A percentile compares a stretch with the other conserved stretches of the same genome.
Conservation (phyloP, 2,888 invertebrate species). For the Oligia strigilis region DNA sequence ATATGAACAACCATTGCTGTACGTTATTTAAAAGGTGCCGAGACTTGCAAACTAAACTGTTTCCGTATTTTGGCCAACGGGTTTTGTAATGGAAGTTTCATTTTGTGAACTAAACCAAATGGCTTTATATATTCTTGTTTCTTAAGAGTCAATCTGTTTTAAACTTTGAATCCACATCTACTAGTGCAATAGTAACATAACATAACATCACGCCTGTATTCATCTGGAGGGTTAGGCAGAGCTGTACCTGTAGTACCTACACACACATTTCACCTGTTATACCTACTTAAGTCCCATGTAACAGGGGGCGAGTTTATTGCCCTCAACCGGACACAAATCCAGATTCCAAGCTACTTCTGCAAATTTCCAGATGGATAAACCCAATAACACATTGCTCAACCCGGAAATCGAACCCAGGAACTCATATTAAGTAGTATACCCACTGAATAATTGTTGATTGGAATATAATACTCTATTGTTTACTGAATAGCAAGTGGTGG, state of each 20-base stretch:
- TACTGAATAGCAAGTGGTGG: neutral
- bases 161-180: neutral
- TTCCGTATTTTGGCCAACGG: slow-evolving; percentile 25
- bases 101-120: neutral
- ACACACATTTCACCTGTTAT: neutral
- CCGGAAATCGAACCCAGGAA: neutral
- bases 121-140: neutral
- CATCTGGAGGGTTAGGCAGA: neutral
- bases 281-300: neutral
- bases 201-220: neutral
- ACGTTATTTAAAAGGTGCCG: slow-evolving; percentile 39
- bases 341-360: neutral
- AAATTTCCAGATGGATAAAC: neutral
- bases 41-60: slow-evolving; percentile 11
- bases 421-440: neutral
- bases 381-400: neutral
- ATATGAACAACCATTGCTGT: slow-evolving; percentile 52
- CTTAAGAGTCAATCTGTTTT: neutral
- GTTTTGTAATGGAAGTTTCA: slow-evolving; percentile 4
- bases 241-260: neutral
- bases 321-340: neutral
- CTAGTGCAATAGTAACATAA: neutral
- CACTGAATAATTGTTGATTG: neutral
- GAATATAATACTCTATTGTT: neutral
- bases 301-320: neutral